Conservation (phyloP, 2,797 vertebrate species). For the Haliaeetus albicilla region DNA sequence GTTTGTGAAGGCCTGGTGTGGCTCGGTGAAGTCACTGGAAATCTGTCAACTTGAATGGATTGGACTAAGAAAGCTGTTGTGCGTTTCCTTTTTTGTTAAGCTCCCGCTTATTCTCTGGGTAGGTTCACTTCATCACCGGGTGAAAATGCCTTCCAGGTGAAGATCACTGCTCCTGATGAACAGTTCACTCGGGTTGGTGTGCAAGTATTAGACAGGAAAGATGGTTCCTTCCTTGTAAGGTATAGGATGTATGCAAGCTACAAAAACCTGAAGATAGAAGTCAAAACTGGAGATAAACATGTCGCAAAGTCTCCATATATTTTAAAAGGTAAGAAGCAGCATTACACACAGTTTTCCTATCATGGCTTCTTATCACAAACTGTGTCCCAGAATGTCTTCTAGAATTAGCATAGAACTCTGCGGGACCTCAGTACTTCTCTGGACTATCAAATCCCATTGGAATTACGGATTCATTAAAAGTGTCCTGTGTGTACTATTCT, state of each 20-base stretch:
- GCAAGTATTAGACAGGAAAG: constrained; percentile 91
- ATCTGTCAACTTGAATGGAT: not conserved
- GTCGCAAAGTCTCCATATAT: constrained; percentile 88
- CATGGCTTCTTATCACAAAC: not conserved
- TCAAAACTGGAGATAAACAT: constrained; percentile 78
- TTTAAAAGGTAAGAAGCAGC: constrained; percentile 82
- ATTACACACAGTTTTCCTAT: not conserved
- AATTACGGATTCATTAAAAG: not conserved
- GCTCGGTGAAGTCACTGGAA: not conserved
- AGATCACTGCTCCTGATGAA: constrained; percentile 85
- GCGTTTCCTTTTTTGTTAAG: not conserved
- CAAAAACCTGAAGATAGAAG: constrained; percentile 82
- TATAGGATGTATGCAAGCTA: constrained; percentile 97
- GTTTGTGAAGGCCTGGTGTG: not conserved
- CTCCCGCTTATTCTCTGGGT: not conserved
- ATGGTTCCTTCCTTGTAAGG: constrained; percentile 94
- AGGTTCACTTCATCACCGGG: constrained; percentile 90
- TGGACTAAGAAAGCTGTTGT: not conserved
- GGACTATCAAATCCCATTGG: not conserved
- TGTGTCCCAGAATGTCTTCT: not conserved
- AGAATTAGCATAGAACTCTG: not conserved
- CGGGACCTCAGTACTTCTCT: not conserved
- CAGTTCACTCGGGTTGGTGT: constrained; percentile 91
- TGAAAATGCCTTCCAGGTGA: constrained; percentile 88
- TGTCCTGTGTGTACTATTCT: fast-evolving